These are phyloP conservation scores for Tanypteryx hageni DNA, from an alignment of 2,888 invertebrate species.

Conservation along the genomic window DNA sequence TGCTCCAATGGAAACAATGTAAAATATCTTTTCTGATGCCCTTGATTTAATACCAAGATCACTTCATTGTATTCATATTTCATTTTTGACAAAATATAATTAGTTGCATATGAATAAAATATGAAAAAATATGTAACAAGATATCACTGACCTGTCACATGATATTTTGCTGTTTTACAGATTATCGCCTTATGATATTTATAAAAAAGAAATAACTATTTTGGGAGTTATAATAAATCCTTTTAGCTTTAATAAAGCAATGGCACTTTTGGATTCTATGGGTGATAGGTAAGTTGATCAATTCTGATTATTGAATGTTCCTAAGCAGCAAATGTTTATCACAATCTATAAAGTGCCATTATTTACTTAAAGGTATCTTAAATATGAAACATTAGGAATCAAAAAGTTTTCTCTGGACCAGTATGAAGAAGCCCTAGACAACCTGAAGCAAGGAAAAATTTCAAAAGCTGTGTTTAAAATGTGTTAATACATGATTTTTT, in stretches of 20 bases:
- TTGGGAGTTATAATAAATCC: constrained; percentile 84
- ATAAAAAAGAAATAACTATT: constrained; percentile 81
- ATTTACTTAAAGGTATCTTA: constrained; percentile 77
- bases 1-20: too few species aligned
- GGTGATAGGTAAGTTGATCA: constrained; percentile 76
- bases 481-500: background rate
- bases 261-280: constrained; percentile 81
- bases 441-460: constrained; percentile 78
- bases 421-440: constrained; percentile 77
- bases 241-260: constrained; percentile 81
- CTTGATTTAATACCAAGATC: too few species aligned
- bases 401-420: constrained; percentile 78
- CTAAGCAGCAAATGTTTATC: constrained; percentile 51
- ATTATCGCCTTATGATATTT: constrained; percentile 79
- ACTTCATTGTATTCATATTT: too few species aligned
- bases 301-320: background rate
- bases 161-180: constrained; percentile 72
- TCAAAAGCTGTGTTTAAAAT: constrained; percentile 80
- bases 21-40: too few species aligned
- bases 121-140: too few species aligned
- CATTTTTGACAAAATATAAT: too few species aligned
- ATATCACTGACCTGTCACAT: too few species aligned
- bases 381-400: constrained; percentile 80
- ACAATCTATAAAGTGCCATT: background rate
- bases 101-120: too few species aligned